Conservation (phyloP, 2,888 invertebrate species). For the Brachynemurus nebulosus region DNA sequence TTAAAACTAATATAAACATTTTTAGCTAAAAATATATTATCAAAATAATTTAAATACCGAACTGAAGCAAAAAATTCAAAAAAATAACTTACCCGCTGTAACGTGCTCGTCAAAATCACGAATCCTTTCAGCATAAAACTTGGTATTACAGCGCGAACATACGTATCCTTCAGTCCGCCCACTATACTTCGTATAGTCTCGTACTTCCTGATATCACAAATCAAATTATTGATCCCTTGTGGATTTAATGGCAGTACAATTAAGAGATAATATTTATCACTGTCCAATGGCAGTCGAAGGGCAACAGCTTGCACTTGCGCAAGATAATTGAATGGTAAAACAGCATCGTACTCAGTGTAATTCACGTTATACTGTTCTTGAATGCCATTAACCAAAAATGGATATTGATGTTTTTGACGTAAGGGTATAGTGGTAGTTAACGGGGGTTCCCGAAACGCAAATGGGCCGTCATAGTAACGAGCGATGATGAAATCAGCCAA, state of each 20-base stretch:
- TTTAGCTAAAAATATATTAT: too few species aligned
- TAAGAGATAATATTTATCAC: conserved; percentile 61
- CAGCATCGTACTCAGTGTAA: conserved; percentile 63
- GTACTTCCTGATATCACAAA: conserved; percentile 47
- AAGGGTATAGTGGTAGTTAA: conserved; percentile 17
- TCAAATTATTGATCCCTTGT: conserved; percentile 44
- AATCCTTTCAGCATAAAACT: conserved; percentile 68
- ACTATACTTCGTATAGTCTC: conserved; percentile 51
- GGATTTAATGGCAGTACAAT: conserved; percentile 53
- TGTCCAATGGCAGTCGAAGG: conserved; percentile 65
- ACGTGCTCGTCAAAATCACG: conserved; percentile 62
- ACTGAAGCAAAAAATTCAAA: conserved; percentile 33
- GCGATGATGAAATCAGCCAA: conserved; percentile 29
- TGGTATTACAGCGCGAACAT: conserved; percentile 64
- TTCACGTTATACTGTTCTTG: conserved; percentile 39
- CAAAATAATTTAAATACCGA: conserved; percentile 67
- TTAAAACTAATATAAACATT: too few species aligned
- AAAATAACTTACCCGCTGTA: conserved; percentile 53
- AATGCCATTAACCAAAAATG: conserved; percentile 32
- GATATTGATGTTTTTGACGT: conserved; percentile 12
- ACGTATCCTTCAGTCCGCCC: conserved; percentile 49
- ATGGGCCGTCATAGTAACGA: conserved; percentile 4
- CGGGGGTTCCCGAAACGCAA: conserved; percentile 10
- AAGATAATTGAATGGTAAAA: conserved; percentile 61
- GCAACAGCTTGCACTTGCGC: conserved; percentile 57